phyloP scores from a whole-genome alignment of 2,797 vertebrate genomes.

The Cephalopachus bancanus region DNA sequence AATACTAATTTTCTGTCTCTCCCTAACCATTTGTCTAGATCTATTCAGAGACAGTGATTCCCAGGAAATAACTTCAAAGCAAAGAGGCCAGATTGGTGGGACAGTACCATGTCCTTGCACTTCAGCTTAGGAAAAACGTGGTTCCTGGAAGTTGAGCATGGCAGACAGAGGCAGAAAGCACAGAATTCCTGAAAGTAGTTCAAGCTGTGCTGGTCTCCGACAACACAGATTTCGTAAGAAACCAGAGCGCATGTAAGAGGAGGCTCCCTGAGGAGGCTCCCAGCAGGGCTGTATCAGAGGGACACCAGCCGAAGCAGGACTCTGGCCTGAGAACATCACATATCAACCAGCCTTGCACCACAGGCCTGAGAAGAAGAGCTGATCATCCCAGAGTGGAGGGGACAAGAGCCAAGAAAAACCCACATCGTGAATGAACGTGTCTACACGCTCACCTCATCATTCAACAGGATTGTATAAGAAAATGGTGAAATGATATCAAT shows the following conservation, averaged over 20 bases:
- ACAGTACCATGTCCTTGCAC: rapidly evolving
- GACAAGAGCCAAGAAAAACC: not conserved
- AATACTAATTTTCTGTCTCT: not conserved
- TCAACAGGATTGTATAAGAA: not conserved
- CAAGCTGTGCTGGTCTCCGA: not conserved
- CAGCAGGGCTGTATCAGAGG: rapidly evolving
- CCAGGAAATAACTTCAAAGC: not conserved
- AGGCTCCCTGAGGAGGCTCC: not conserved
- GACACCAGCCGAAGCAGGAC: rapidly evolving
- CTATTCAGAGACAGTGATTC: not conserved
- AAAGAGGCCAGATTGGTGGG: rapidly evolving
- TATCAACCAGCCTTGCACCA: not conserved
- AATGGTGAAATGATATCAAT: not conserved
- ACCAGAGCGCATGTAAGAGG: not conserved
- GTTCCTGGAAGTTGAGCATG: not conserved
- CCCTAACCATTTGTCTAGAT: not conserved
- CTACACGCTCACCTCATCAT: not conserved
- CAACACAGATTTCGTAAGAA: conserved; percentile 3
- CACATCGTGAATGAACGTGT: rapidly evolving
- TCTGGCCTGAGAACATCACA: rapidly evolving
- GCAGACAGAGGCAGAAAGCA: not conserved
- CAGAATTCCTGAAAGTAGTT: not conserved
- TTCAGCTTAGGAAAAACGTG: not conserved
- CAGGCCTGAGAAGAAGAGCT: not conserved
- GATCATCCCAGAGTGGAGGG: not conserved